Conservation (phyloP, 2,797 vertebrate genomes). For the Falco peregrinus region DNA sequence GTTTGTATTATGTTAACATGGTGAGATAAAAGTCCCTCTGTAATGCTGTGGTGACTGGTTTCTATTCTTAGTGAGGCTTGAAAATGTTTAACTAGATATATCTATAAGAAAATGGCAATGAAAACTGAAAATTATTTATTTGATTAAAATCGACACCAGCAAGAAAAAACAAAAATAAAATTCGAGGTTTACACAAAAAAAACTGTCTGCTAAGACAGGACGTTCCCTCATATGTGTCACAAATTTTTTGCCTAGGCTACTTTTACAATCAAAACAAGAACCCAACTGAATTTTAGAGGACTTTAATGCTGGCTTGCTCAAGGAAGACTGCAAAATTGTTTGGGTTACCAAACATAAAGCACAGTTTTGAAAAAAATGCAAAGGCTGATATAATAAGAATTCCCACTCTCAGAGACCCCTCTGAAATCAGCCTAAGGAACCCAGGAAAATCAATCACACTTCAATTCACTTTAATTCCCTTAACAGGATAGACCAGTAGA, state of each 20-base stretch:
- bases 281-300: neutral
- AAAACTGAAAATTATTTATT: neutral
- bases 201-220: neutral
- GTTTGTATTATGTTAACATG: neutral
- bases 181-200: neutral
- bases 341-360: neutral
- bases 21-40: neutral
- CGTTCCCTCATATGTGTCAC: neutral
- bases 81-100: neutral
- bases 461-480: neutral
- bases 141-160: neutral
- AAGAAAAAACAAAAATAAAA: neutral
- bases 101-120: neutral
- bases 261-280: neutral
- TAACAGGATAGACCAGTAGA: neutral
- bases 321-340: neutral
- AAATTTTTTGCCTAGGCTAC: neutral
- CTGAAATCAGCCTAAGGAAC: neutral
- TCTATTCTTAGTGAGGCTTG: neutral
- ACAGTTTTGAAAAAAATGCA: neutral
- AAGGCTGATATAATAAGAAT: neutral
- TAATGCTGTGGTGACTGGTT: neutral
- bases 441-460: neutral
- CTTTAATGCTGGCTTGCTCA: neutral
- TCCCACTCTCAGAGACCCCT: neutral